Conservation (phyloP, 2,888 invertebrate species). For the Acanthopleura granulata region DNA sequence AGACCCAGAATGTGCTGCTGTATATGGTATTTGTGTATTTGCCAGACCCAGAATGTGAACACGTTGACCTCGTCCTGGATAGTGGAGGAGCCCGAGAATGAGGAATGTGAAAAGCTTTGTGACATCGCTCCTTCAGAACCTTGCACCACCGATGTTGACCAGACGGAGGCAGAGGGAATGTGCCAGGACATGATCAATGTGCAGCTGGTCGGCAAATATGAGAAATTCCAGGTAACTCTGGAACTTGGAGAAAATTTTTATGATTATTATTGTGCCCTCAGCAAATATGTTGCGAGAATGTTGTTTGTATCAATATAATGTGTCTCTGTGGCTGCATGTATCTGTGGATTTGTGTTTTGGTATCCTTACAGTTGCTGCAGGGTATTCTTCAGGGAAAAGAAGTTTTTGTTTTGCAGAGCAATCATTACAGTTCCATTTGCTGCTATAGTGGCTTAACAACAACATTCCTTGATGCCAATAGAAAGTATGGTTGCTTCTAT, state of each 20-base stretch:
- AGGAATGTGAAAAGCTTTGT: not conserved
- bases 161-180: not conserved
- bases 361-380: no score
- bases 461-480: not conserved
- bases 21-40: not conserved
- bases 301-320: no score
- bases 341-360: no score
- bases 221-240: not conserved
- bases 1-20: constrained; percentile 2
- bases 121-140: not conserved
- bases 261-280: no score
- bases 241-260: no score
- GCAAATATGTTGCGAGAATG: no score
- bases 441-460: not conserved
- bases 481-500: no score
- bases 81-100: not conserved
- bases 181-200: constrained; percentile 10
- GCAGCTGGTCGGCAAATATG: not conserved
- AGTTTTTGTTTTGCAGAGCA: no score
- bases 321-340: no score
- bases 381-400: no score
- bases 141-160: not conserved
- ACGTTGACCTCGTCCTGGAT: constrained; percentile 6
- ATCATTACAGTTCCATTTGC: not conserved
- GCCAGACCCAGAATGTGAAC: constrained; percentile 11